Conservation (phyloP, 2,113 vertebrate genomes). For the Rhagologus leucostigma region DNA sequence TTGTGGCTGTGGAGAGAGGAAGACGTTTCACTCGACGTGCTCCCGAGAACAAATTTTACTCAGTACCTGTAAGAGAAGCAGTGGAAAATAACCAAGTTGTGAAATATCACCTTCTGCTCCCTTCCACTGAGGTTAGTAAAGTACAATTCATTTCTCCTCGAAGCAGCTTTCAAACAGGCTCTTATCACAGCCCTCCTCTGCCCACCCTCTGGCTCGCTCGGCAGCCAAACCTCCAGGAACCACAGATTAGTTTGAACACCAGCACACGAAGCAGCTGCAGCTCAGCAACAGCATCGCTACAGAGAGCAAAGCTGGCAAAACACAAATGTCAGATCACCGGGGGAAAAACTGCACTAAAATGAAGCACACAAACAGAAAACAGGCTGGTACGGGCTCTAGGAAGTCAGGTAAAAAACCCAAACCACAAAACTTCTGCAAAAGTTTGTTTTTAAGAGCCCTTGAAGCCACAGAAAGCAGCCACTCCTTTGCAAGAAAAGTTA, state of each 20-base stretch:
- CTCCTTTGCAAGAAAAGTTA: neutral
- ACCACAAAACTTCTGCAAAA: neutral
- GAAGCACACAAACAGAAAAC: neutral
- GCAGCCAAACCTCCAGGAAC: neutral
- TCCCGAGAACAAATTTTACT: neutral
- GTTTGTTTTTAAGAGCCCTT: neutral
- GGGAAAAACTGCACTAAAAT: neutral
- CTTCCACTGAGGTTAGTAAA: fast-evolving
- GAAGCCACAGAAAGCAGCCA: neutral
- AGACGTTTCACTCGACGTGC: neutral
- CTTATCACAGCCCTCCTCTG: neutral
- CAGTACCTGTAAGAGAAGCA: neutral
- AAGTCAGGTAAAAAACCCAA: neutral
- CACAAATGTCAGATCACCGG: neutral
- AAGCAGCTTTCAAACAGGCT: neutral
- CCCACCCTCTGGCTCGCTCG: neutral
- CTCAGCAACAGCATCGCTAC: neutral
- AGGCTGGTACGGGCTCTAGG: neutral
- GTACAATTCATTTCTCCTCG: neutral
- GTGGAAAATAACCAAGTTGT: neutral
- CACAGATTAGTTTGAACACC: neutral
- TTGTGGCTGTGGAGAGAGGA: neutral
- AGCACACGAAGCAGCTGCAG: neutral
- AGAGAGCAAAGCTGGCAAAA: neutral
- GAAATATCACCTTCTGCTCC: neutral